Evolutionary conservation across 2,888 invertebrate species (phyloP).

Genomic region (Teleiodes luculella): DNA sequence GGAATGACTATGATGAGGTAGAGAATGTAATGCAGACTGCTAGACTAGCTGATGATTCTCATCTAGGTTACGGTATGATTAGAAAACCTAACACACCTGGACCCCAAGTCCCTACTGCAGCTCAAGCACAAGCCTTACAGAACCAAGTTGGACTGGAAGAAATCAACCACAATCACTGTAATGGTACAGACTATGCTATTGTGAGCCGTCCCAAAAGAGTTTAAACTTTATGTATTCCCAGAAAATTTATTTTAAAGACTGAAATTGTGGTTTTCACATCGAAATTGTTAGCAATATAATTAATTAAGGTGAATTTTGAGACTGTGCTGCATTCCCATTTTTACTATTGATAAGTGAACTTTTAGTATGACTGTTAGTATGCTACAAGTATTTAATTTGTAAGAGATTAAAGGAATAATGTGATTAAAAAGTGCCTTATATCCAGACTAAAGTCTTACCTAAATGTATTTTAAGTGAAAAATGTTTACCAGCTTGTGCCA

Average conservation of each 20-base stretch:
- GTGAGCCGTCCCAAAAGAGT: slow-evolving; percentile 92
- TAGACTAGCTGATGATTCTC: slow-evolving; percentile 87
- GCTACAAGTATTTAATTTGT: slow-evolving; percentile 41
- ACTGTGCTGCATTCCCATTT: slow-evolving; percentile 55
- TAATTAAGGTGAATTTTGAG: slow-evolving; percentile 24
- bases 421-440: slow-evolving; percentile 67
- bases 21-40: slow-evolving; percentile 83
- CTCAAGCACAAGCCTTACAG: slow-evolving; percentile 69
- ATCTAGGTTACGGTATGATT: slow-evolving; percentile 88
- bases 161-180: slow-evolving; percentile 84
- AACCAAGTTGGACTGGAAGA: slow-evolving; percentile 68
- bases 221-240: slow-evolving; percentile 52
- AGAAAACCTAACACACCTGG: slow-evolving; percentile 81
- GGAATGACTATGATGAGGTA: slow-evolving; percentile 89
- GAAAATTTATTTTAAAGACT: slow-evolving; percentile 41
- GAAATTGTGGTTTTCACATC: slow-evolving; percentile 38
- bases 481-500: slow-evolving; percentile 66
- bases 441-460: slow-evolving; percentile 28
- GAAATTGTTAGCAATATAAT: slow-evolving; percentile 35
- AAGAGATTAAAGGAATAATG: slow-evolving; percentile 37
- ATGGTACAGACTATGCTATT: slow-evolving; percentile 89
- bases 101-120: slow-evolving; percentile 73
- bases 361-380: slow-evolving; percentile 17
- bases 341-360: slow-evolving; percentile 19
- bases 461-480: slow-evolving; percentile 27